Conservation (phyloP, 2,797 vertebrate species). For the Meda fulgida region DNA sequence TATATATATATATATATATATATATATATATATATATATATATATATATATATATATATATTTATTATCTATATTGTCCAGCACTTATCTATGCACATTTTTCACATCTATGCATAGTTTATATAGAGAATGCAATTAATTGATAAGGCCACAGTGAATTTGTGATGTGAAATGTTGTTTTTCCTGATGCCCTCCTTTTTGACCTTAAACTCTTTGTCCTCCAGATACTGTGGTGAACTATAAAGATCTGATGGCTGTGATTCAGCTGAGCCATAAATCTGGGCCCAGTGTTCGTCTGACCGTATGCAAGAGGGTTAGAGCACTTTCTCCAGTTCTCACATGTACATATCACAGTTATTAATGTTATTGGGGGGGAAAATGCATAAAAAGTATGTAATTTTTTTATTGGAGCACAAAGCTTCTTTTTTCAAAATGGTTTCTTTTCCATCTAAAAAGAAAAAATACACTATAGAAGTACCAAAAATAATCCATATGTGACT, state of each 20-base stretch:
- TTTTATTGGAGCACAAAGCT: neutral
- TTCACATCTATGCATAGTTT: too few relatives aligned
- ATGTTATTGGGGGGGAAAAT: neutral
- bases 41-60: too few relatives aligned
- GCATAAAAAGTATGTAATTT: too few relatives aligned
- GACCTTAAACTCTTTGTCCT: slow-evolving; percentile 56
- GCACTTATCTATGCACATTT: too few relatives aligned
- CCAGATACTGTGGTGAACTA: slow-evolving; percentile 91
- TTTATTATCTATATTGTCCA: too few relatives aligned
- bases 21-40: too few relatives aligned
- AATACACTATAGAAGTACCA: neutral
- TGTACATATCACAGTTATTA: neutral
- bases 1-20: too few relatives aligned
- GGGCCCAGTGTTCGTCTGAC: slow-evolving; percentile 85
- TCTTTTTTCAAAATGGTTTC: neutral
- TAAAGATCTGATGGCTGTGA: slow-evolving; percentile 92
- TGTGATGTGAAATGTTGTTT: neutral
- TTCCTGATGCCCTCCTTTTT: slow-evolving; percentile 3
- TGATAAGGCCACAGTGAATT: neutral
- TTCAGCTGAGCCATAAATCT: slow-evolving; percentile 88
- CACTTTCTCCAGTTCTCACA: slow-evolving; percentile 5
- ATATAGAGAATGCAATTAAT: neutral
- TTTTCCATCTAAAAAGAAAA: neutral
- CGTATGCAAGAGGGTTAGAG: slow-evolving; percentile 91
- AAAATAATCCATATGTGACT: neutral